Evolutionary conservation across 2,113 vertebrate genomes (phyloP).

Genomic region (Marcusenius ussheri): DNA sequence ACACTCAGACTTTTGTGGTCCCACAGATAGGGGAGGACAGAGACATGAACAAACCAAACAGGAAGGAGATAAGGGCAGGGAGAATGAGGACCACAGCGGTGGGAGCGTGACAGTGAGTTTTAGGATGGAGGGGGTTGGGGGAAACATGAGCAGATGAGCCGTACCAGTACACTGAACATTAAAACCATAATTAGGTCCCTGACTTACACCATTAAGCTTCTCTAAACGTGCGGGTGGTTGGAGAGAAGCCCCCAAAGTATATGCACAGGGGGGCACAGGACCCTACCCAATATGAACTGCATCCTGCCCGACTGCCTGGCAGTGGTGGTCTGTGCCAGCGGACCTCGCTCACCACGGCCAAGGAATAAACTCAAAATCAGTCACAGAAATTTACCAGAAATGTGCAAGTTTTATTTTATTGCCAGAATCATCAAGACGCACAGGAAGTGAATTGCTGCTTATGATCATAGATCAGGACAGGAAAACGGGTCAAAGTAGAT

Average conservation of each 20-base stretch:
- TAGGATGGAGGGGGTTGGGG: background rate
- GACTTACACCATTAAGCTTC: background rate
- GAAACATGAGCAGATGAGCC: background rate
- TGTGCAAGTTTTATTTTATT: no score
- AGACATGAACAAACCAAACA: background rate
- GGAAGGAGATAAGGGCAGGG: background rate
- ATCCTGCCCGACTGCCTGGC: background rate
- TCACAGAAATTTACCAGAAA: no score
- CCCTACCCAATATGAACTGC: background rate
- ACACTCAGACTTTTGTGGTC: constrained; percentile 6
- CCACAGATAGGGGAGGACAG: background rate
- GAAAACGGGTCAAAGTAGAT: no score
- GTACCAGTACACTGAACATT: background rate
- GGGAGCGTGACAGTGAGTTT: background rate
- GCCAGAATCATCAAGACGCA: no score
- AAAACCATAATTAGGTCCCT: background rate
- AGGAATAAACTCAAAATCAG: no score
- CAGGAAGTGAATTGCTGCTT: no score
- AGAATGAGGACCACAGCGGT: background rate
- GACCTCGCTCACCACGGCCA: no score
- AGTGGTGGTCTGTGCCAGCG: no score
- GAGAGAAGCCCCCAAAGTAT: background rate
- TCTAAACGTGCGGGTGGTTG: background rate
- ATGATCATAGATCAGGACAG: no score
- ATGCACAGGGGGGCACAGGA: background rate